Evolutionary conservation across 2,797 vertebrate genomes (phyloP), one percentile per base, ranked within the genome.

Genomic region (Mus spretus): DNA sequence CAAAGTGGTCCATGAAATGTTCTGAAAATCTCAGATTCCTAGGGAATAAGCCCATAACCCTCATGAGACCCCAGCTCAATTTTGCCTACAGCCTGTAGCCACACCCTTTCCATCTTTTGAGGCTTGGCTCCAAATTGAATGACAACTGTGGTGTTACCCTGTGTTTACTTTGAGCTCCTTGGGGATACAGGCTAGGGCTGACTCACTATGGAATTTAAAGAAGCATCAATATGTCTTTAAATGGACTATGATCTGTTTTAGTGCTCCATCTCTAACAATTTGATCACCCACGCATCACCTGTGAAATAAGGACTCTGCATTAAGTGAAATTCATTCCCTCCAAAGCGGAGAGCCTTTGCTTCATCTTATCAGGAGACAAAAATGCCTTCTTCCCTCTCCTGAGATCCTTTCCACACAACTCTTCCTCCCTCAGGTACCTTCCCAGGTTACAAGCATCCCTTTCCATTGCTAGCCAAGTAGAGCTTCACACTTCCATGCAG

Each of bases 401-500:
- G 11, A 14, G 74, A 90, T 74, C 74, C 82, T 90, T 47, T 91
- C 80, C 28, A 67, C 31, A 22, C 44, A 72, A 15, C 19, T 70
- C 90, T 63, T 0, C 37, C 40, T 17, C 26, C 44, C 75, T 94
- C 13, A 91, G 88, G 88, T 95, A 85, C n/a, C 6, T 90, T 95
- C 24, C 40, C 19, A 6, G 15, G 74, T 95, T 89, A 93, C 34
- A 24, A 31, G 13, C 26, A 67, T 44, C 34, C 28, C 70, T 81
- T 84, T 79, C 61, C 24, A 67, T 34, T 84, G 44, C 84, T 67
- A 89, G n/a, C 70, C 34, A 65, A 91, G 86, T 44, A 90, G 28
- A 44, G 61, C 61, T 85, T 95, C 90, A 93, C 65, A 75, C 80
- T 80, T 91, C 55, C n/a, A 22, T 4, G 24, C 65, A 97, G 96